Evolutionary conservation across 2,797 vertebrate species (phyloP).

Genomic region (Enteromius trimaculatus): DNA sequence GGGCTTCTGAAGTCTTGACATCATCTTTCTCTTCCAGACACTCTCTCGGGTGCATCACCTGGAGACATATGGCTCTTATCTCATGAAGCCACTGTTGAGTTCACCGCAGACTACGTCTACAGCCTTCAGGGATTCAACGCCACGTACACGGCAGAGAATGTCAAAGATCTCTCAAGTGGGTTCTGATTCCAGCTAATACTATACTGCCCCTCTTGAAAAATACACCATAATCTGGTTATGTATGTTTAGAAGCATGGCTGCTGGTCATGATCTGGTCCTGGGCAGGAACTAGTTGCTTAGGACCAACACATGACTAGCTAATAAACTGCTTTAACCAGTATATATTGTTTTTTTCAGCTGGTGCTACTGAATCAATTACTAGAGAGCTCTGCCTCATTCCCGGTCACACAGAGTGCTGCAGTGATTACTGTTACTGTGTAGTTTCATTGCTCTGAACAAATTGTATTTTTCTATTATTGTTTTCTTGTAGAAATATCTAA

Average conservation of each 20-base stretch:
- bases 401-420: neutral
- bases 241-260: too few relatives aligned
- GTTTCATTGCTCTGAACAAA: too few relatives aligned
- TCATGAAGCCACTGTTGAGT: constrained; percentile 82
- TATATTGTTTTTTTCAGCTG: too few relatives aligned
- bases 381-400: neutral
- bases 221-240: too few relatives aligned
- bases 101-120: constrained; percentile 74
- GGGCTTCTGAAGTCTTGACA: constrained; percentile 36
- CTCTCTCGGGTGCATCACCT: constrained; percentile 77
- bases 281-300: too few relatives aligned
- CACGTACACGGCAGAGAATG: constrained; percentile 76
- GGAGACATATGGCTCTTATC: constrained; percentile 82
- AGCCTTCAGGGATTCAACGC: constrained; percentile 81
- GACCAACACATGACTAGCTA: too few relatives aligned
- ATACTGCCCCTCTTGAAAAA: too few relatives aligned
- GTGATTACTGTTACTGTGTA: neutral
- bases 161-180: constrained; percentile 79
- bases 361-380: neutral
- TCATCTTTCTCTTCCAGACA: constrained; percentile 70
- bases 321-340: too few relatives aligned
- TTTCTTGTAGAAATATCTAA: too few relatives aligned
- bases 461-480: too few relatives aligned
- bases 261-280: too few relatives aligned
- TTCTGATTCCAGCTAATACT: neutral